Evolutionary conservation across 2,797 vertebrate genomes (phyloP).

Genomic region (Halcyon badia): DNA sequence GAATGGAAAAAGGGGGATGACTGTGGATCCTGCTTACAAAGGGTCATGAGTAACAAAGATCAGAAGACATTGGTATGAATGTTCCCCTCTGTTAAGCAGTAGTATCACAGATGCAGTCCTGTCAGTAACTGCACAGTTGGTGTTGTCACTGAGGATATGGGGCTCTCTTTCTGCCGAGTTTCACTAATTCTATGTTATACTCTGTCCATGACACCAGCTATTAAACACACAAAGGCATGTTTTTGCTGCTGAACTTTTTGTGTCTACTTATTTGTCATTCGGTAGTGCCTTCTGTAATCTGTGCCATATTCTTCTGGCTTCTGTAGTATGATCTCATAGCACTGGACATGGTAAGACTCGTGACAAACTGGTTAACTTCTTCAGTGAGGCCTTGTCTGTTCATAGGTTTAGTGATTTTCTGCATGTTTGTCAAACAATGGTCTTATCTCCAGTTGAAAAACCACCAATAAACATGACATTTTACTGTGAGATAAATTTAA

Average conservation of each 20-base stretch:
- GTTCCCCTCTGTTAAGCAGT: not conserved
- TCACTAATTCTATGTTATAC: not conserved
- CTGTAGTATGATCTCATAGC: not conserved
- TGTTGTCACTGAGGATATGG: not conserved
- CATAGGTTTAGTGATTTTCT: not conserved
- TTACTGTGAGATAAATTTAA: not conserved
- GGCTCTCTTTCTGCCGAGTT: not conserved
- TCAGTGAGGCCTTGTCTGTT: not conserved
- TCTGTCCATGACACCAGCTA: not conserved
- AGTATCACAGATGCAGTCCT: too few relatives aligned
- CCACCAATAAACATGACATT: not conserved
- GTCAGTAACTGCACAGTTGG: not conserved
- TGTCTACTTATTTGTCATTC: not conserved
- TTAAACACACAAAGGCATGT: not conserved
- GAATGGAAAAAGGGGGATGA: not conserved
- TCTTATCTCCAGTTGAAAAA: not conserved
- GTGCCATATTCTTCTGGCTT: not conserved
- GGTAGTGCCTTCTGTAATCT: not conserved
- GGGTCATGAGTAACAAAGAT: not conserved
- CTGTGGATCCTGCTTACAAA: not conserved
- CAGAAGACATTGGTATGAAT: too few relatives aligned
- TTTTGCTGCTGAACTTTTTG: not conserved
- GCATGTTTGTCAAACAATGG: not conserved
- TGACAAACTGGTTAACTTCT: not conserved
- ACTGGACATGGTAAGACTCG: not conserved